Evolutionary conservation across 2,888 invertebrate genomes (phyloP).

Genomic region (Prosapia bicincta): DNA sequence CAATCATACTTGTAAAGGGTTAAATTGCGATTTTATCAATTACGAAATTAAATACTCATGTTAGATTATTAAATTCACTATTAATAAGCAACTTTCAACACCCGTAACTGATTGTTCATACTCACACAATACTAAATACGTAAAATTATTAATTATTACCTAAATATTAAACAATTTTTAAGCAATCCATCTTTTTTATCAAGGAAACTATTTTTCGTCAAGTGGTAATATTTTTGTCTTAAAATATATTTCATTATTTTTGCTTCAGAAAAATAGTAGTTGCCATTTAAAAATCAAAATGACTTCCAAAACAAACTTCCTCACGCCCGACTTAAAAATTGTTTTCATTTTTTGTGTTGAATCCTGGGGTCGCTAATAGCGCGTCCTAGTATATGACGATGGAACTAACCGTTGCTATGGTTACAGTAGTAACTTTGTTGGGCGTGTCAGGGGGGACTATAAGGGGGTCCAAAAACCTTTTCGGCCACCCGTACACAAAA

Average conservation of each 20-base stretch:
- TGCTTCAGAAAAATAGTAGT: background rate
- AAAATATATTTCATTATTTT: background rate
- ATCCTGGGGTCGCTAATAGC: slow-evolving; percentile 27
- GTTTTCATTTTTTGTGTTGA: background rate
- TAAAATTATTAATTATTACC: too few species aligned
- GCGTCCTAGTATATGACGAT: slow-evolving; percentile 31
- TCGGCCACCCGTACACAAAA: slow-evolving; percentile 6
- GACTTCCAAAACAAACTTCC: background rate
- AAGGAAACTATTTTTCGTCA: background rate
- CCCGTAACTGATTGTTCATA: too few species aligned
- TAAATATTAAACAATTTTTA: too few species aligned
- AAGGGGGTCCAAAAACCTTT: background rate
- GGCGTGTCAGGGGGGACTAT: slow-evolving; percentile 18
- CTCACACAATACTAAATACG: too few species aligned
- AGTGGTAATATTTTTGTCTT: background rate
- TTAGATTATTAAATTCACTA: too few species aligned
- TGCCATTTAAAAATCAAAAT: background rate
- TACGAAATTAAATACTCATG: too few species aligned
- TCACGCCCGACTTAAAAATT: background rate
- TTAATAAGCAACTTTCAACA: too few species aligned
- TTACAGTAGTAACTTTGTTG: slow-evolving; percentile 14
- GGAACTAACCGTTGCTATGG: slow-evolving; percentile 24
- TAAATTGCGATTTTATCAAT: too few species aligned
- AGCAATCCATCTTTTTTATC: background rate
- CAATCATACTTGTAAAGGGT: background rate